These are phyloP conservation scores for Sinohyriopsis cumingii DNA, from an alignment of 2,888 invertebrate genomes.

Conservation along the genomic window DNA sequence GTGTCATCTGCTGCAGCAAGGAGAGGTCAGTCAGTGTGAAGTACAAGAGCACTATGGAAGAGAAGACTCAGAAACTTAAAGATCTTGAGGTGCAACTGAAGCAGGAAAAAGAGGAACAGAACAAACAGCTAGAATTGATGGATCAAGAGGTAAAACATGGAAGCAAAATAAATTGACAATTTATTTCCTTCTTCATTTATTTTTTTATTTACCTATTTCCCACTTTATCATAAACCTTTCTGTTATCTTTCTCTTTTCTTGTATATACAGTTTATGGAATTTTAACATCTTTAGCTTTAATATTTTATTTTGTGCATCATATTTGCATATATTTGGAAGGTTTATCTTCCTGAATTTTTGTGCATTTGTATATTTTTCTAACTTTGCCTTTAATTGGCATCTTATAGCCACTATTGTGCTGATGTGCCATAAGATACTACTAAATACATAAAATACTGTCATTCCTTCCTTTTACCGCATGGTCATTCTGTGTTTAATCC, in stretches of 20 bases:
- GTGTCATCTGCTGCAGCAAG: slow-evolving; percentile 48
- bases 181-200: neutral
- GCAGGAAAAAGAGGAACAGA: slow-evolving; percentile 60
- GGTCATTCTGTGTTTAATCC: too few species aligned
- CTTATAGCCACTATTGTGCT: too few species aligned
- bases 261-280: too few species aligned
- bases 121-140: slow-evolving; percentile 59
- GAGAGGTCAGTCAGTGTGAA: slow-evolving; percentile 59
- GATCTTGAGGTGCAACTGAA: slow-evolving; percentile 57
- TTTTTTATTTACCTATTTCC: neutral
- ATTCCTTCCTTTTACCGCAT: too few species aligned
- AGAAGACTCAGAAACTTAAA: slow-evolving; percentile 42
- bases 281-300: too few species aligned
- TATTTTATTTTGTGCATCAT: too few species aligned
- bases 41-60: slow-evolving; percentile 54
- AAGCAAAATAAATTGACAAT: neutral
- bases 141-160: slow-evolving; percentile 59
- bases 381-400: too few species aligned
- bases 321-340: too few species aligned
- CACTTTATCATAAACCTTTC: neutral
- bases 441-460: too few species aligned
- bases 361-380: too few species aligned
- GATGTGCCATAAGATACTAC: too few species aligned
- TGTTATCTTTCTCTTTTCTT: neutral
- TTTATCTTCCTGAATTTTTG: too few species aligned